Percentiles rank a stretch among this genome's conserved stretches.
These are phyloP conservation scores for Anticlea derivata DNA, from an alignment of 2,888 invertebrate genomes.

Conservation along the genomic window DNA sequence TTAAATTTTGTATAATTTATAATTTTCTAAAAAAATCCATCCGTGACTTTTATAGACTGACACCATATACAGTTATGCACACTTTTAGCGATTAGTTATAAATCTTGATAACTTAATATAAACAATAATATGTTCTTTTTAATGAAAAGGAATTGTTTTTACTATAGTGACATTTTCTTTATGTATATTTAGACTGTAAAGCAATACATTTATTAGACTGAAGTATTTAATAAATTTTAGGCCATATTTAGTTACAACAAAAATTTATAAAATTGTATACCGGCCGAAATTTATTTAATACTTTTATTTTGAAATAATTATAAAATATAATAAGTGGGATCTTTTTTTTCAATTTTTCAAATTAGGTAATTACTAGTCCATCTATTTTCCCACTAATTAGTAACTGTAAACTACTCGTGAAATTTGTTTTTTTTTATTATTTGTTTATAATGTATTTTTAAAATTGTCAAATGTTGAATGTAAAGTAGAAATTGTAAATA, in stretches of 20 bases:
- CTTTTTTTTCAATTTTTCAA: slow-evolving; percentile 70
- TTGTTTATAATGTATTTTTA: slow-evolving; percentile 83
- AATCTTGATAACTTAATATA: slow-evolving; percentile 54
- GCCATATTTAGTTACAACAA: slow-evolving; percentile 59
- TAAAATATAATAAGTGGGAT: slow-evolving; percentile 53
- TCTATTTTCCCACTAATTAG: slow-evolving; percentile 66
- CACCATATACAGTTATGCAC: slow-evolving; percentile 81
- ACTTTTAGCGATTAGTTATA: slow-evolving; percentile 66
- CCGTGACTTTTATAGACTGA: slow-evolving; percentile 82
- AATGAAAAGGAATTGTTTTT: slow-evolving; percentile 51
- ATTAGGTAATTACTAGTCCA: slow-evolving; percentile 79
- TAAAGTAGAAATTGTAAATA: slow-evolving; percentile 84
- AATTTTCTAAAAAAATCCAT: slow-evolving; percentile 70
- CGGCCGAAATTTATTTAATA: slow-evolving; percentile 75
- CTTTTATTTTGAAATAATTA: slow-evolving; percentile 49
- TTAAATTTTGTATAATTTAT: slow-evolving; percentile 41
- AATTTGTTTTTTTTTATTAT: slow-evolving; percentile 75
- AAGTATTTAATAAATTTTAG: slow-evolving; percentile 74
- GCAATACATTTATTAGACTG: slow-evolving; percentile 77
- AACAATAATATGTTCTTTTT: slow-evolving; percentile 24
- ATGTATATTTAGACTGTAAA: slow-evolving; percentile 77
- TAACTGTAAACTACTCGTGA: slow-evolving; percentile 72
- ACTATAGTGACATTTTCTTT: slow-evolving; percentile 43
- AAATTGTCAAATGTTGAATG: slow-evolving; percentile 81
- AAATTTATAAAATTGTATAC: slow-evolving; percentile 63